Evolutionary conservation across 2,113 vertebrate species (phyloP), one percentile per base, ranked within the genome.

Genomic region (Pionites leucogaster): DNA sequence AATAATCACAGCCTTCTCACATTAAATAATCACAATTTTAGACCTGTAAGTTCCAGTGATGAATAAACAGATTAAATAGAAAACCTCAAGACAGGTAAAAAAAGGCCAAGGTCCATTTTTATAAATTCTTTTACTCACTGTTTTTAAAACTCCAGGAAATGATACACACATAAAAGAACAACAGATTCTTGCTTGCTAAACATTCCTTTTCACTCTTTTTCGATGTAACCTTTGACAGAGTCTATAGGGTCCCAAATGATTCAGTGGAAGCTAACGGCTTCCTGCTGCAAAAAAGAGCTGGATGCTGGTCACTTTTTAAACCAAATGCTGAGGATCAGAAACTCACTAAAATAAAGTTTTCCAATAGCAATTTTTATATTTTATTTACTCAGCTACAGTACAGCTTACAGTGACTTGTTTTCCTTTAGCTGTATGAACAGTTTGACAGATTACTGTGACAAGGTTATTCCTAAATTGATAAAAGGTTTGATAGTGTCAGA

Each of bases 371-470:
- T 95, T 79, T 62, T 71, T 50, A 88, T 65, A 96, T 96, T 82
- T 95, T 94, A 94, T 98, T 98, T 95, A 95, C 89, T 97, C 39
- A 16, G 96, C 91, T 96, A 87, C 93, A 83, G 90, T 23, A 50
- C 55, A 96, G 95, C 69, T 63, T 86, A 90, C 83, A 96, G 96
- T 95, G 95, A 96, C 95, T 98, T 98, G 96, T 97, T 98, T 98
- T 97, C 88, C 92, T 97, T 97, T 96, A 90, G 93, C 97, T 96
- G 92, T 93, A 86, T 92, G 95, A 97, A 91, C 93, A 87, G 94
- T 96, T 96, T 98, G 98, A 98, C 98, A 98, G 97, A 98, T 97
- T 80, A 93, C 94, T 87, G 92, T 97, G 98, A 98, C 97, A 98
- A 97, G 97, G 97, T 98, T 97, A 97, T 96, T 94, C 92, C 97